Evolutionary conservation across 2,888 invertebrate genomes (phyloP).

Genomic region (Eustalomyia histrio): DNA sequence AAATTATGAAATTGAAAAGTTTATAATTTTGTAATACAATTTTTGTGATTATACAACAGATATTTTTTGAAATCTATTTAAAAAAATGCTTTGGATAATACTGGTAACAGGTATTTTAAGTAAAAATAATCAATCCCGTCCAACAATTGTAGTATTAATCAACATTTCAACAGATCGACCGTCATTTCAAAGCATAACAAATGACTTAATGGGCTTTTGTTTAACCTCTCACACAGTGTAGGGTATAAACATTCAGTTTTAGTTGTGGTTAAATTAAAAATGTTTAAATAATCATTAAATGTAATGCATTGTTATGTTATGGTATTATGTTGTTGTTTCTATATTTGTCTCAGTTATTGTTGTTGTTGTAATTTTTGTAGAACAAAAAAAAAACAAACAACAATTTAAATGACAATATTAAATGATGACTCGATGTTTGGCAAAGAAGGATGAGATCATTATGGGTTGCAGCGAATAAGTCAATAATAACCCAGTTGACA

Average conservation of each 20-base stretch:
- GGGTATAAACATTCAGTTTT: background rate
- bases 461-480: constrained; percentile 1
- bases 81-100: no score
- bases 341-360: background rate
- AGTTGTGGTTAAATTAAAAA: constrained; percentile 43
- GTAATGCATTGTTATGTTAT: constrained; percentile 27
- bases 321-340: constrained; percentile 19
- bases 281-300: constrained; percentile 45
- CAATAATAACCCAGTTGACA: constrained; percentile 5
- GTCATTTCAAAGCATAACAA: no score
- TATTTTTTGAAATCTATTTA: no score
- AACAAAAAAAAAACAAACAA: constrained; percentile 13
- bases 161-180: no score
- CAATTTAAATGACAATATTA: constrained; percentile 48
- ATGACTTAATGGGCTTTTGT: no score
- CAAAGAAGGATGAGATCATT: constrained; percentile 41
- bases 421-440: constrained; percentile 36
- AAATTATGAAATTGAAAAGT: no score
- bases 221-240: background rate
- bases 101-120: no score
- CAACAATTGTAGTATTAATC: no score
- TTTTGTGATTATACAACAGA: no score
- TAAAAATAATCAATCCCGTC: no score
- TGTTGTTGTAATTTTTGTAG: background rate
- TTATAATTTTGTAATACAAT: no score